Evolutionary conservation across 2,113 vertebrate genomes (phyloP), one percentile per base, ranked within the genome.

Genomic region (Cairina moschata): DNA sequence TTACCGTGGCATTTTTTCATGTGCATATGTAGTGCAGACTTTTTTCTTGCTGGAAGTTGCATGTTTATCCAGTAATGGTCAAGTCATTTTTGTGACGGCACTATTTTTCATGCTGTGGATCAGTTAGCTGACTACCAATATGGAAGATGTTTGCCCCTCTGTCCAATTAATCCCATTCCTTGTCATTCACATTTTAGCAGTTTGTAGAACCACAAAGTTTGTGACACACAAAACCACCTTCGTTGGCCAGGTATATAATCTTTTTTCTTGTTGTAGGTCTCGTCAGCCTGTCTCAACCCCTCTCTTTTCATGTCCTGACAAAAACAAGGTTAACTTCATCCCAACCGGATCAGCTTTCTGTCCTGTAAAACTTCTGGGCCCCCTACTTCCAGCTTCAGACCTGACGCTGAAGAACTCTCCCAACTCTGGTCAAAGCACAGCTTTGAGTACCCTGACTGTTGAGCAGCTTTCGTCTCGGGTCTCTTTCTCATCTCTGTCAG

Each of bases 281-380:
- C 98, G 99, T 93, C 98, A 98, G 96, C 98, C 99, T 86, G 80
- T 98, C 88, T 98, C 99, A 67, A 97, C 97, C 96, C 99, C 99
- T 79, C 99, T 99, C 96, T 99, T 99, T 98, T 99, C 99, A 98
- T 99, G 99, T 96, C 99, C 99, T 58, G 99, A 99, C 98, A 99
- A 99, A 98, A 99, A 99, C 99, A 99, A 99, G 97, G 99, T 99
- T 97, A 99, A 99, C 98, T 99, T 99, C 98, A 99, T 99, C 98
- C 98, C 99, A 13, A 99, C 99, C 1, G 99, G 99, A 97, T 99
- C 99, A 34, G 99, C 99, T 82, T 99, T 99, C 98, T 99, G 99
- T 98, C 99, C 99, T 52, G 99, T 99, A 90, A 99, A 98, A 96
- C 98, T 99, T 38, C 98, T 99, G 29, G 99, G 99, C 34, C 98